Percentiles rank a stretch among this genome's conserved stretches.
phyloP scores from a whole-genome alignment of 2,888 invertebrate species.

The Drosophila ustulata region DNA sequence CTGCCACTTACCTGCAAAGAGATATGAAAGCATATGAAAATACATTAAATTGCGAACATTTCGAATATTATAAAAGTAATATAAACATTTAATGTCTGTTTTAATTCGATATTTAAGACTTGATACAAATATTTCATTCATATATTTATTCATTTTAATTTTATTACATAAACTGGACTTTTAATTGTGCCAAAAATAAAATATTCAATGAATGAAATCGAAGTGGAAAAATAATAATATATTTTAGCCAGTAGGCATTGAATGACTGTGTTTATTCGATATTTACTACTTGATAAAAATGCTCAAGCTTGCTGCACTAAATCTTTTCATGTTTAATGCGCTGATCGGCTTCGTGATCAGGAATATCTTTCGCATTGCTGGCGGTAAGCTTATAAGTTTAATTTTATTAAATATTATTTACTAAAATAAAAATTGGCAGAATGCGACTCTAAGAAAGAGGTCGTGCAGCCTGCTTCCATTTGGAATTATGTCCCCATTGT shows the following conservation, averaged over 20 bases:
- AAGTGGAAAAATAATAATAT: too few relatives aligned
- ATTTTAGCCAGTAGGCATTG: background rate
- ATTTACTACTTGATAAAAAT: conserved; percentile 11
- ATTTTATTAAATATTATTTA: background rate
- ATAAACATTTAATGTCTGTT: background rate
- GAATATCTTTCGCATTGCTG: background rate
- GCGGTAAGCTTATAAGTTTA: conserved; percentile 14
- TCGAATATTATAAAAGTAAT: background rate
- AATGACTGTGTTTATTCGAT: background rate
- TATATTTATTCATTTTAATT: too few relatives aligned
- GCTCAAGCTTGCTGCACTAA: background rate
- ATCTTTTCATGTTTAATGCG: conserved; percentile 31
- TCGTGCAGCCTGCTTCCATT: too few relatives aligned
- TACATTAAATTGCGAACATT: conserved; percentile 1
- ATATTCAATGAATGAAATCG: too few relatives aligned
- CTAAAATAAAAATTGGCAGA: background rate
- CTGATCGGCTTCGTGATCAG: background rate
- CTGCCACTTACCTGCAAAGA: conserved; percentile 66
- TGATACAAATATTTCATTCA: conserved; percentile 4
- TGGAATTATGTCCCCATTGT: conserved; percentile 13
- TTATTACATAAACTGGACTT: too few relatives aligned
- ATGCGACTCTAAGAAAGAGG: too few relatives aligned
- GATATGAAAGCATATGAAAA: conserved; percentile 13
- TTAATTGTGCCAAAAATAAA: too few relatives aligned
- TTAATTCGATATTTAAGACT: background rate